phyloP scores from a whole-genome alignment of 2,797 vertebrate genomes.

The Brachyalestes nurse region DNA sequence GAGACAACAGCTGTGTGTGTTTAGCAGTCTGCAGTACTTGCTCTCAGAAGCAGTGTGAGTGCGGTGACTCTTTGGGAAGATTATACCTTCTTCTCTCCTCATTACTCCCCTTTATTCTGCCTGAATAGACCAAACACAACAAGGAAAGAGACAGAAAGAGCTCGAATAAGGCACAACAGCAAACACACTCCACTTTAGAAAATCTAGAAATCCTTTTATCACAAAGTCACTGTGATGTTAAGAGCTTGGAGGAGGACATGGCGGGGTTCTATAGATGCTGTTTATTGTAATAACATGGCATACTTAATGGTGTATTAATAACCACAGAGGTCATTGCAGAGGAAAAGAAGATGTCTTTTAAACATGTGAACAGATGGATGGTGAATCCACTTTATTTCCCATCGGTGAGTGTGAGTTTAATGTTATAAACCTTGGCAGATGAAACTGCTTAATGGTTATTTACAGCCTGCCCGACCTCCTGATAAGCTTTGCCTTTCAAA shows the following conservation, averaged over 20 bases:
- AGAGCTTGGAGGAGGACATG: conserved; percentile 26
- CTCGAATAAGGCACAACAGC: conserved; percentile 34
- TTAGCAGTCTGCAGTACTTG: conserved; percentile 43
- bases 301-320: neutral
- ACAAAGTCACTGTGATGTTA: conserved; percentile 25
- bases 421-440: neutral
- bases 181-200: conserved; percentile 39
- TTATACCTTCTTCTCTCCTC: conserved; percentile 51
- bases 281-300: conserved; percentile 14
- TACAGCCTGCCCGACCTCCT: neutral
- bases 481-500: neutral
- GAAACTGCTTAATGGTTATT: neutral
- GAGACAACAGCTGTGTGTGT: conserved; percentile 51
- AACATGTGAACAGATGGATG: neutral
- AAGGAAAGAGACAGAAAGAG: conserved; percentile 47
- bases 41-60: conserved; percentile 45
- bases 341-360: neutral
- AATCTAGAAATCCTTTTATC: conserved; percentile 31
- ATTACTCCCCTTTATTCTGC: conserved; percentile 50
- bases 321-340: neutral
- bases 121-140: conserved; percentile 50
- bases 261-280: neutral
- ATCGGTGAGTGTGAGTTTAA: neutral
- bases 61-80: conserved; percentile 41
- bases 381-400: neutral